Evolutionary conservation across 2,113 vertebrate species (phyloP).

Genomic region (Mustelus asterias): DNA sequence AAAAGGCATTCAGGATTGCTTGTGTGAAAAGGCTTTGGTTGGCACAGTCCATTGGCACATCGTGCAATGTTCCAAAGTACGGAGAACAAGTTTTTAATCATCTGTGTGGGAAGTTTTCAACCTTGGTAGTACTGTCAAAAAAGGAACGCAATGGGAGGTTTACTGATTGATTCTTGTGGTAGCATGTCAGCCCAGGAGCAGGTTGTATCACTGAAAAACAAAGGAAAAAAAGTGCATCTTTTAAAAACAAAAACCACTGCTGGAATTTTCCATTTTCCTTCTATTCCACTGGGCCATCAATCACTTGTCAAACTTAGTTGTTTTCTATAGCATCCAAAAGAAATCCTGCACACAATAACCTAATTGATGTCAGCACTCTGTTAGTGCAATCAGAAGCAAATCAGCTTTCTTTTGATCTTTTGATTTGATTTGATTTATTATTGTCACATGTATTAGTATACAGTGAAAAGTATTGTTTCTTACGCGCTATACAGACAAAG

Average conservation of each 20-base stretch:
- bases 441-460: no score
- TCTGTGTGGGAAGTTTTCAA: not conserved
- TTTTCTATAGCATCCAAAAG: not conserved
- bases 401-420: not conserved
- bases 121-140: not conserved
- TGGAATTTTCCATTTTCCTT: not conserved
- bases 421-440: no score
- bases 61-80: not conserved
- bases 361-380: not conserved
- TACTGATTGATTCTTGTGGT: not conserved
- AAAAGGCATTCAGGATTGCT: not conserved
- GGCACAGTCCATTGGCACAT: not conserved
- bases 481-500: no score
- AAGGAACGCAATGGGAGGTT: not conserved
- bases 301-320: not conserved
- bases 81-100: not conserved
- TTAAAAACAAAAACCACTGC: not conserved
- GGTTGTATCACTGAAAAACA: not conserved
- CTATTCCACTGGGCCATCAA: not conserved
- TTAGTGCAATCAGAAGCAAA: not conserved
- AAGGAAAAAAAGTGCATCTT: not conserved
- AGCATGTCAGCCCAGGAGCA: not conserved
- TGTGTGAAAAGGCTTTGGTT: not conserved
- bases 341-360: not conserved
- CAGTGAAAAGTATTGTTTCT: no score